phyloP scores from a whole-genome alignment of 30 jellyfish, hydroid and myxozoan genomes.

The Turritopsis dohrnii region DNA sequence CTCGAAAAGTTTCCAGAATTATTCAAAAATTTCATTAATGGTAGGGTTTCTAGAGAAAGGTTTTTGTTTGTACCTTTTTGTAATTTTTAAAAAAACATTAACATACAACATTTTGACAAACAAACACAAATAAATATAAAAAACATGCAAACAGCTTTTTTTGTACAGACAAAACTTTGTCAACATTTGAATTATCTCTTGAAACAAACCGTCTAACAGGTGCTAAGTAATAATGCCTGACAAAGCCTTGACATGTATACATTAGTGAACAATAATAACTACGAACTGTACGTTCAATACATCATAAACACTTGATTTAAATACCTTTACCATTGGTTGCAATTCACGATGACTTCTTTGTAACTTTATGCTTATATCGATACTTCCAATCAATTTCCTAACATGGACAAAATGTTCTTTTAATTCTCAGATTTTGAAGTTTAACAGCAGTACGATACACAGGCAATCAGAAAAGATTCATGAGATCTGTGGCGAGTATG shows the following conservation, averaged over 20 bases:
- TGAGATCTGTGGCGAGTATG: no score
- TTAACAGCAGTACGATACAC: no score
- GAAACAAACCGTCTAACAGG: neutral
- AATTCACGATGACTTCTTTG: no score
- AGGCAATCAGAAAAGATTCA: no score
- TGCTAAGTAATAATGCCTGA: neutral
- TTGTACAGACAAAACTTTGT: neutral
- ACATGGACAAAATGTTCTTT: no score
- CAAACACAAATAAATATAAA: neutral
- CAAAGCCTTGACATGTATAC: neutral
- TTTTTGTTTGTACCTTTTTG: neutral
- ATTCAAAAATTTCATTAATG: slow-evolving; percentile 23
- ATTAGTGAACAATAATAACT: no score
- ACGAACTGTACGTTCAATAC: neutral
- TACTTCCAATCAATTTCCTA: no score
- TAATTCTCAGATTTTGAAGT: no score
- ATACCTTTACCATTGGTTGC: no score
- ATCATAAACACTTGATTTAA: neutral
- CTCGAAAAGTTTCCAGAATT: slow-evolving; percentile 6
- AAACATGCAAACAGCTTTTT: neutral
- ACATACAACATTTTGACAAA: slow-evolving; percentile 8
- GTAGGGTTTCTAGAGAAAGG: slow-evolving; percentile 17
- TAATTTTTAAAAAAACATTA: neutral
- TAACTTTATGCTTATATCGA: no score
- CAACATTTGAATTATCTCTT: neutral